Evolutionary conservation across 37 sponge, comb jelly and placozoan genomes (phyloP).

Genomic region (Crambe crambe): DNA sequence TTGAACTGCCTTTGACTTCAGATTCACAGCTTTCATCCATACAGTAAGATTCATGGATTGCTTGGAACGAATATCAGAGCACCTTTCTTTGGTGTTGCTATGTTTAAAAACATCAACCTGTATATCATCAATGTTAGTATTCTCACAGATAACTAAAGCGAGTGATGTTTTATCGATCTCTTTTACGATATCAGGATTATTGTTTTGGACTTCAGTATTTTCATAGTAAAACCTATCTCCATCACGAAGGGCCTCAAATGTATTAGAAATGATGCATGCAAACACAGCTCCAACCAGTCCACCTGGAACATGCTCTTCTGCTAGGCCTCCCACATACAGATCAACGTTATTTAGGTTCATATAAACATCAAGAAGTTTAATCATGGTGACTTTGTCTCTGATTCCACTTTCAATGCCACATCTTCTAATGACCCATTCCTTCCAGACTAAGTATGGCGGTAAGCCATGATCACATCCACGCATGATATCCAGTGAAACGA

Average conservation of each 20-base stretch:
- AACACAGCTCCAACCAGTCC: conserved; percentile 82
- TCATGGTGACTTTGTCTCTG: conserved; percentile 6
- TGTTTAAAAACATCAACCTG: conserved; percentile 61
- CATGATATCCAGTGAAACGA: conserved; percentile 79
- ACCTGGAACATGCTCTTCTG: conserved; percentile 72
- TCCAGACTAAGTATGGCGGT: conserved; percentile 63
- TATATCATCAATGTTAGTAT: conserved; percentile 55
- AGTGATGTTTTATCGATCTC: conserved; percentile 60
- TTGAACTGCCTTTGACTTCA: too few species aligned
- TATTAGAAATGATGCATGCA: conserved; percentile 82
- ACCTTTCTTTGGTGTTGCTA: background rate
- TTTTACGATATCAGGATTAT: too few species aligned
- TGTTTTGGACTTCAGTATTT: conserved; percentile 55
- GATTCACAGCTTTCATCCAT: background rate
- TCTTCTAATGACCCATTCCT: background rate
- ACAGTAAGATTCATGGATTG: background rate
- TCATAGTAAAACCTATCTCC: conserved; percentile 94
- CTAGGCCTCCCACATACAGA: conserved; percentile 79
- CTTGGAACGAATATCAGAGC: background rate
- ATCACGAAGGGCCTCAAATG: conserved; percentile 80
- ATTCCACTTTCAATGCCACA: background rate
- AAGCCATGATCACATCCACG: conserved; percentile 90
- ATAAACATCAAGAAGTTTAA: conserved; percentile 33
- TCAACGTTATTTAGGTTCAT: conserved; percentile 68
- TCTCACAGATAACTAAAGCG: conserved; percentile 83